Evolutionary conservation across 2,888 invertebrate genomes (phyloP).

Genomic region (Sepioteuthis lessoniana): DNA sequence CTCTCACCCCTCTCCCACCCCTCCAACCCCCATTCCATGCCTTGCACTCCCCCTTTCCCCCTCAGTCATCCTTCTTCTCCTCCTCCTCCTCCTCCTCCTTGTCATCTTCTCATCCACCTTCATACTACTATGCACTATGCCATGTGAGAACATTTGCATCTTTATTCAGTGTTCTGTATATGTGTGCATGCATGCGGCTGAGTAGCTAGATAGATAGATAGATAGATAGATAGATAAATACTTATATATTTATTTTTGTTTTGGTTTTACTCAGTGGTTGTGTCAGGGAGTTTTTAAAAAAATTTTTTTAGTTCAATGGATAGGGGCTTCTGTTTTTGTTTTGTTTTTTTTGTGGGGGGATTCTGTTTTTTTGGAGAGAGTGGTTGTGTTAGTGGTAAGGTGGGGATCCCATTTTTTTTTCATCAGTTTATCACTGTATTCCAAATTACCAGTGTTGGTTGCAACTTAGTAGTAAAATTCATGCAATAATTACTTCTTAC

Average conservation of each 20-base stretch:
- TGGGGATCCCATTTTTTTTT: no score
- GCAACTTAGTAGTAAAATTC: constrained; percentile 21
- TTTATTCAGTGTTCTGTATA: not conserved
- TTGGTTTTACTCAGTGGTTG: no score
- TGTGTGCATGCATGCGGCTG: constrained; percentile 13
- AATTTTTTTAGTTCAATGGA: no score
- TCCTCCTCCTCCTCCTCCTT: not conserved
- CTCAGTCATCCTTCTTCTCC: not conserved
- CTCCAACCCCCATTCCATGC: not conserved
- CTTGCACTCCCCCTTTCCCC: not conserved
- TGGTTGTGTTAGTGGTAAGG: not conserved
- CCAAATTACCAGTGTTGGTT: not conserved
- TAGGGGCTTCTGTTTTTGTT: no score
- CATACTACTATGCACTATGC: not conserved
- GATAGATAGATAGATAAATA: not conserved
- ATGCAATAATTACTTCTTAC: not conserved
- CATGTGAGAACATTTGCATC: not conserved
- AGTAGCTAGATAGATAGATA: not conserved
- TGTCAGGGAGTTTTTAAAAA: no score
- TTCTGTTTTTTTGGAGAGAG: no score
- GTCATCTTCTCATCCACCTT: not conserved
- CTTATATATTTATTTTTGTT: no score
- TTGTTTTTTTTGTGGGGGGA: no score
- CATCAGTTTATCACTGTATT: not conserved
- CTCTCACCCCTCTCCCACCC: not conserved